phyloP scores from a whole-genome alignment of 2,797 vertebrate species.

The Hippopotamyrus pictus region DNA sequence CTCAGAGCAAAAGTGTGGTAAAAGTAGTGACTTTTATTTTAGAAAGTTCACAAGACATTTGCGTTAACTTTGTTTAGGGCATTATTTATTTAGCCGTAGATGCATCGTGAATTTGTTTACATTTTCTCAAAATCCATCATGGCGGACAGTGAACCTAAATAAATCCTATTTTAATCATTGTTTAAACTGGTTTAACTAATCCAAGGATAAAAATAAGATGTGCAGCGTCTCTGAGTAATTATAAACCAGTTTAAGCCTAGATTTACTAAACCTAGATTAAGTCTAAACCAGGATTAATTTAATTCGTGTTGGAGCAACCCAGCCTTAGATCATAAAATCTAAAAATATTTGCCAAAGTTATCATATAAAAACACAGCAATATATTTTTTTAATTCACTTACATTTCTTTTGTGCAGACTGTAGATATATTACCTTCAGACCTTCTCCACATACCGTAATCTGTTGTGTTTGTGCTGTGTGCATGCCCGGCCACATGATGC shows the following conservation, averaged over 20 bases:
- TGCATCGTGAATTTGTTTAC: not conserved
- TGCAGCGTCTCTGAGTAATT: not conserved
- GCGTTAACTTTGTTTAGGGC: not conserved
- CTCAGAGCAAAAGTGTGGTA: not conserved
- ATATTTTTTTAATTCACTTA: not conserved
- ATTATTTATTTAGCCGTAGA: not conserved
- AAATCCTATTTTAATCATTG: not conserved
- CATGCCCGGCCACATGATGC: no score
- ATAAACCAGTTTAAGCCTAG: not conserved
- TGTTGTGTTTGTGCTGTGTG: no score
- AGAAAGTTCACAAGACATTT: not conserved
- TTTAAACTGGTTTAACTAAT: not conserved
- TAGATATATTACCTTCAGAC: not conserved
- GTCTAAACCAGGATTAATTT: not conserved
- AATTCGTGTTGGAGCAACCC: not conserved
- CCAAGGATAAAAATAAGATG: not conserved
- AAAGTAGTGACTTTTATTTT: not conserved
- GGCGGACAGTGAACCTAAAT: not conserved
- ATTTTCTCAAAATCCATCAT: not conserved
- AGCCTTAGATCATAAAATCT: not conserved
- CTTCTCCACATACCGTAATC: not conserved
- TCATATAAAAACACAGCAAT: not conserved
- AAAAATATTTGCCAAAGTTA: not conserved
- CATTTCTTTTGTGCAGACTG: not conserved
- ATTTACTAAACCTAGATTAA: not conserved